phyloP scores from a whole-genome alignment of 2,888 invertebrate species.

The Cerastis rubricosa region DNA sequence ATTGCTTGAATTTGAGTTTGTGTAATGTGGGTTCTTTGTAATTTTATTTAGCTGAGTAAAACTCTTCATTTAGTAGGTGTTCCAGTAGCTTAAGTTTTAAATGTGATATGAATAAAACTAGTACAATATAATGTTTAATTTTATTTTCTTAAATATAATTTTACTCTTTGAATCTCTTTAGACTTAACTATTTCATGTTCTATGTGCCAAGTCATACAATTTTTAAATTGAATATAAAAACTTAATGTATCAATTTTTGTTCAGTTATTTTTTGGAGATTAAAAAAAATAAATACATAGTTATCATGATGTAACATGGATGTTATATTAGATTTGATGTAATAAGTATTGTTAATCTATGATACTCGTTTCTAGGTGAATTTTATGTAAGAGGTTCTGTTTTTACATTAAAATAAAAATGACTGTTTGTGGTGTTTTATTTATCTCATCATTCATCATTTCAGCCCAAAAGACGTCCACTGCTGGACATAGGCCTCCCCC shows the following conservation, averaged over 20 bases:
- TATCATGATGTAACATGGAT: conserved; percentile 69
- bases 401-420: conserved; percentile 87
- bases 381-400: conserved; percentile 86
- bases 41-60: conserved; percentile 27
- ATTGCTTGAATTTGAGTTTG: neutral
- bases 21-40: neutral
- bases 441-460: too few species aligned
- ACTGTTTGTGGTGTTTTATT: conserved; percentile 81
- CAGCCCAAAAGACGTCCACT: too few species aligned
- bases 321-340: conserved; percentile 81
- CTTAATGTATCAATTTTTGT: conserved; percentile 67
- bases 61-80: conserved; percentile 67
- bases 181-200: conserved; percentile 65
- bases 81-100: conserved; percentile 76
- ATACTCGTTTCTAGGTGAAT: conserved; percentile 78
- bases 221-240: conserved; percentile 67
- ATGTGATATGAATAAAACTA: conserved; percentile 80
- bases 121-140: conserved; percentile 48
- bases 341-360: conserved; percentile 83
- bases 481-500: too few species aligned
- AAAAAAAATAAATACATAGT: conserved; percentile 63
- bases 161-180: conserved; percentile 67
- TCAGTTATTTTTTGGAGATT: conserved; percentile 60
- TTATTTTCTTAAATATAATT: conserved; percentile 58
- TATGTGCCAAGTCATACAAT: conserved; percentile 80